Base-by-base conservation (phyloP, 2,888 invertebrate genomes). In the Idaea straminata region DNA sequence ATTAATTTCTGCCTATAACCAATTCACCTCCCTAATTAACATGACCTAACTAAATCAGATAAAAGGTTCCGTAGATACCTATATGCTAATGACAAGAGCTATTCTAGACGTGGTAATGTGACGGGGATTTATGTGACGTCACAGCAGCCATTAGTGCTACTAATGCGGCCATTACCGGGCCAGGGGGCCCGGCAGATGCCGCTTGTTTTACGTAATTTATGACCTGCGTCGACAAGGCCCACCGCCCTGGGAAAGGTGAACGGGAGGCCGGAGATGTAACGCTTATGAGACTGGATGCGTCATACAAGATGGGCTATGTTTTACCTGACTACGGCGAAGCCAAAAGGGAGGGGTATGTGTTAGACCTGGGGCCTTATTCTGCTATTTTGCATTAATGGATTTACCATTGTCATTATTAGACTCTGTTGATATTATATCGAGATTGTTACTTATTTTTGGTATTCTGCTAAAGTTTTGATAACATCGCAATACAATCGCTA, bases 161-260 rank as follows among this genome's bases (percentile, higher is more conserved):
- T 92, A 92, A 92, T 92, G 91, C 90, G 79, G 80, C 89, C 90
- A 91, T 92, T 92, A 92, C 89, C 87, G 89, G 83, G 77, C 76
- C 74, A 77, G 79, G 77, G 72, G 80, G 78, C 81, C 74, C 82
- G 86, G 85, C 91, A 92, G 90, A 91, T 92, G 92, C 86, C 88
- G 91, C 92, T 92, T 92, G 92, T 92, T 92, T 91, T 91, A 89
- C 82, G 86, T 92, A 92, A 92, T 92, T 92, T 92, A 92, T 91
- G 86, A 84, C 80, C 79, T 77, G 77, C 81, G 80, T 77, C 84
- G 85, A 84, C 88, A 85, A 82, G 83, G 80, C 83, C 82, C 78
- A 77, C 81, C 81, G 77, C 82, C 78, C 77, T 64, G 76, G 72
- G 83, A 77, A 84, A 88, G 87, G 88, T 88, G 84, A 83, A 79